phyloP scores from a whole-genome alignment of 2,888 invertebrate genomes.

The Gandaritis pyraliata region DNA sequence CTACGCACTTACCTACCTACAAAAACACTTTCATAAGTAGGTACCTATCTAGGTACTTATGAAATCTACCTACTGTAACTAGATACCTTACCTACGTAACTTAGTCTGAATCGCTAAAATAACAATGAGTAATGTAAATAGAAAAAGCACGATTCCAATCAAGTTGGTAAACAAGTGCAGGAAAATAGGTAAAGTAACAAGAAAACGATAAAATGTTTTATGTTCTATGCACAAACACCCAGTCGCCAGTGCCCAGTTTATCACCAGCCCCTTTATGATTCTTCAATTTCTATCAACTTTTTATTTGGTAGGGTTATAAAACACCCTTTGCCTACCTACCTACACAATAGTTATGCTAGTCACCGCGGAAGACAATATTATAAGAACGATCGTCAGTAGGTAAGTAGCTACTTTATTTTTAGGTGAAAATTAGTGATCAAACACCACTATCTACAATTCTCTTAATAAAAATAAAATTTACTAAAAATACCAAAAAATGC shows the following conservation, averaged over 20 bases:
- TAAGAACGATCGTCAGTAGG: no score
- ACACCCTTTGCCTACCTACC: constrained; percentile 25
- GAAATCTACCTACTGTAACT: no score
- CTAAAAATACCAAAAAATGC: no score
- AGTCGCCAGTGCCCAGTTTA: constrained; percentile 67
- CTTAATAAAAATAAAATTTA: no score
- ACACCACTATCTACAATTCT: no score
- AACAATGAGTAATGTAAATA: constrained; percentile 71
- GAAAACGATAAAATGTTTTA: constrained; percentile 77
- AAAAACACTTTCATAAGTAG: no score
- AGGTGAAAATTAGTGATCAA: no score
- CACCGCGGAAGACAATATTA: no score
- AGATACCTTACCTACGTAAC: no score
- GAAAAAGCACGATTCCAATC: constrained; percentile 81
- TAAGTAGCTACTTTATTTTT: not conserved
- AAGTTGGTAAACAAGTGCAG: constrained; percentile 69
- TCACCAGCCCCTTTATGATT: constrained; percentile 74
- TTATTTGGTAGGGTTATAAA: constrained; percentile 36
- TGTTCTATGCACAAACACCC: constrained; percentile 66
- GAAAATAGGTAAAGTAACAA: constrained; percentile 43
- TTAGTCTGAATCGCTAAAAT: constrained; percentile 53
- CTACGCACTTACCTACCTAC: no score
- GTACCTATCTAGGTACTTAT: no score
- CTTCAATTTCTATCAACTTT: constrained; percentile 79
- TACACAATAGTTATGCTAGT: not conserved